Base-by-base conservation (phyloP, 37 sponge, comb jelly and placozoan genomes). In the Chondrilla cf. caribensis region DNA sequence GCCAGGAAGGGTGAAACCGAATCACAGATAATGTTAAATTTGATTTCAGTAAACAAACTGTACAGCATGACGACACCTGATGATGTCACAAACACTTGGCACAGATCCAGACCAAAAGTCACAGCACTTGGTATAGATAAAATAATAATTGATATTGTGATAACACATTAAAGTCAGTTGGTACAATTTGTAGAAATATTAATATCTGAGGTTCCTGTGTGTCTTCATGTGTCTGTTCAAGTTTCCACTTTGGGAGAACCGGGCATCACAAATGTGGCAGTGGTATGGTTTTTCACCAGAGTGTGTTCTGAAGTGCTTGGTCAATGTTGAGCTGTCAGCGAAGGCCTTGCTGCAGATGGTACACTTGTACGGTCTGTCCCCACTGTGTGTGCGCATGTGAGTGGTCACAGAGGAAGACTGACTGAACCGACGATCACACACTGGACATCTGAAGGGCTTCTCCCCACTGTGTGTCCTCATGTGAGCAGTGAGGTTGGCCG, bases 191-290 rank as follows among this genome's bases (percentile, higher is more conserved):
- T 37, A 43, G 44, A 39, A 38, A 1, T 1, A 42, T 73, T 37
- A 73, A 15, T 37, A 2, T 11, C 1, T 17, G 40, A 39, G 19
- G 3, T 40, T 73, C 42, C 25, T 40, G 89, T 98, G 99, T 22
- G 96, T 98, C 80, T 89, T 93, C 99, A 98, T 98, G 88, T 98
- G 99, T 28, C 99, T 87, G 81, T 98, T 83, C 19, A 95, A 88
- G 81, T 98, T 98, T 6, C 99, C 99, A 24, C 90, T 89, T 66
- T 98, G 99, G 4, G 96, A 96, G 79, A 98, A 98, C 33, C 92
- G 82, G 2, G 85, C 83, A 57, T 95, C 83, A 81, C 99, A 98
- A 78, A 95, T 88, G 80, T 95, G 95, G 84, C 99, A 98, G 21
- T 80, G 89, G 79, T 98, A 98, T 11, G 99, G 99, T 43, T 98